Conservation (phyloP, 2,113 vertebrate genomes). For the Corvus cornix region DNA sequence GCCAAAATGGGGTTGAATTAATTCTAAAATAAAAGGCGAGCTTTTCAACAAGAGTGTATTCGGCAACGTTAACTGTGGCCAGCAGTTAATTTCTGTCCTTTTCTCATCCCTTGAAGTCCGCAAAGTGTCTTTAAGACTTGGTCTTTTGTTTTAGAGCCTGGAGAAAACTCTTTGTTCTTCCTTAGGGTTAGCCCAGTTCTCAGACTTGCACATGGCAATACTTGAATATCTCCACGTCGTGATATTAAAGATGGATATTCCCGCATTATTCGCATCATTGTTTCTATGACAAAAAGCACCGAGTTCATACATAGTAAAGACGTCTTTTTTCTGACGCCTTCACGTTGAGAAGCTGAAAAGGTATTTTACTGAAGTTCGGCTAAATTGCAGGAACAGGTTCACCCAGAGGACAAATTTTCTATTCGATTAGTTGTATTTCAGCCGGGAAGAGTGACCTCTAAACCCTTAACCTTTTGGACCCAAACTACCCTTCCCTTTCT, state of each 20-base stretch:
- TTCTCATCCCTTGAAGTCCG: slow-evolving; percentile 67
- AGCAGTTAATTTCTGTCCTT: slow-evolving; percentile 69
- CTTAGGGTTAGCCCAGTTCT: slow-evolving; percentile 76
- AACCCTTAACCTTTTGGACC: slow-evolving; percentile 98
- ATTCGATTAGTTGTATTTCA: slow-evolving; percentile 93
- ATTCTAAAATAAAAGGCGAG: slow-evolving; percentile 42
- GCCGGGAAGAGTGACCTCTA: slow-evolving; percentile 96
- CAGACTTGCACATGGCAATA: slow-evolving; percentile 81
- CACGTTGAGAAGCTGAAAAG: slow-evolving; percentile 92
- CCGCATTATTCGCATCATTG: slow-evolving; percentile 88
- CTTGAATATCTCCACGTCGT: slow-evolving; percentile 82
- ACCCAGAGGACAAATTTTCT: slow-evolving; percentile 97
- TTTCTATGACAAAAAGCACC: slow-evolving; percentile 88
- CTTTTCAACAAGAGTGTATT: slow-evolving; percentile 30
- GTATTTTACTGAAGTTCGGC: slow-evolving; percentile 97
- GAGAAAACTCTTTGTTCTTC: slow-evolving; percentile 80
- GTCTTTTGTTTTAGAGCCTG: slow-evolving; percentile 76
- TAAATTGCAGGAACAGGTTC: slow-evolving; percentile 96
- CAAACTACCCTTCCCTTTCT: slow-evolving; percentile 79
- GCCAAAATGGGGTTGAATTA: slow-evolving; percentile 8
- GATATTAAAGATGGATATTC: slow-evolving; percentile 89
- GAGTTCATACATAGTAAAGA: slow-evolving; percentile 87
- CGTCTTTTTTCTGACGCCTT: slow-evolving; percentile 87
- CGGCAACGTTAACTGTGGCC: slow-evolving; percentile 41
- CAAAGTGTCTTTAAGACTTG: slow-evolving; percentile 72